These are phyloP conservation scores for Lamellibrachia columna DNA, from an alignment of 2,888 invertebrate genomes.

Conservation along the genomic window DNA sequence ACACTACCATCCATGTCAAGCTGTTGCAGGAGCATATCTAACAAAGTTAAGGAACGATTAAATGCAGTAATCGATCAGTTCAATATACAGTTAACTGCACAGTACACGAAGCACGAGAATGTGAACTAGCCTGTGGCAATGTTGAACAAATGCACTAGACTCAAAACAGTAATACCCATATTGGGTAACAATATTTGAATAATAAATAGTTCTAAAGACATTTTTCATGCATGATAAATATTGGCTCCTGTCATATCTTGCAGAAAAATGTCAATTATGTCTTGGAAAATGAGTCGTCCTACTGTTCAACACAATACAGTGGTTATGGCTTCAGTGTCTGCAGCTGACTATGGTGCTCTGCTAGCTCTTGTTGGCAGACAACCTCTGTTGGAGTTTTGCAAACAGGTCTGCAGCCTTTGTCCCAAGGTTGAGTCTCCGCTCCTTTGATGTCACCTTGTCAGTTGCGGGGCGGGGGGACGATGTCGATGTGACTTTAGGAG, in stretches of 20 bases:
- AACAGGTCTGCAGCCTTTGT: slow-evolving; percentile 37
- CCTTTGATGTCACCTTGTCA: neutral
- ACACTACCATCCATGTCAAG: neutral
- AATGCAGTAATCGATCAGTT: neutral
- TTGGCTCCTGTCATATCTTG: neutral
- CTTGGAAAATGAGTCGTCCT: neutral
- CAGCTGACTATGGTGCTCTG: neutral
- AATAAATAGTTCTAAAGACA: neutral
- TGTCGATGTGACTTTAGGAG: neutral
- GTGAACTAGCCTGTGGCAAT: neutral
- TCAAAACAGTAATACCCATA: neutral
- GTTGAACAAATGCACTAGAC: neutral
- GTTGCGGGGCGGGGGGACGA: slow-evolving; percentile 17
- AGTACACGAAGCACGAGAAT: neutral
- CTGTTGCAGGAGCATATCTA: neutral
- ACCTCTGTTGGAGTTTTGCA: slow-evolving; percentile 34
- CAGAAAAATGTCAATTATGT: neutral
- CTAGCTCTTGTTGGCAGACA: slow-evolving; percentile 27
- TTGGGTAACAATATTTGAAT: neutral
- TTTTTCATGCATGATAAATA: neutral
- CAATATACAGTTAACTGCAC: neutral
- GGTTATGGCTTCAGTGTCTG: neutral
- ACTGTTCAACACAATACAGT: neutral
- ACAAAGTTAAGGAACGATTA: neutral
- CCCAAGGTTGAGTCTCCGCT: slow-evolving; percentile 23